phyloP scores from a whole-genome alignment of 2,888 invertebrate species.

The Pseudeuparius sepicola region DNA sequence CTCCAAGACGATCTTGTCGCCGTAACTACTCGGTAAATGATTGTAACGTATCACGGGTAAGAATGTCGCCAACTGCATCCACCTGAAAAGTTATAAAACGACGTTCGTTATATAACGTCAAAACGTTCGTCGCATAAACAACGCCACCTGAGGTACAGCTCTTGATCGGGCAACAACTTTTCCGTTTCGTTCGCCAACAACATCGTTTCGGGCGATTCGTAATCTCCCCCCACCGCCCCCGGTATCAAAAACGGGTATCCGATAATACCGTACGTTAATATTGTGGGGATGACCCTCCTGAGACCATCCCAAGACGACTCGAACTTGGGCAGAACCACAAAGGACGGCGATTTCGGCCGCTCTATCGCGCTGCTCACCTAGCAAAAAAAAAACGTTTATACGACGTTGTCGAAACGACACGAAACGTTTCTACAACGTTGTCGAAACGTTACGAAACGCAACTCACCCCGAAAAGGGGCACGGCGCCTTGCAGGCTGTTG shows the following conservation, averaged over 20 bases:
- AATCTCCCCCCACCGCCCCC: constrained; percentile 89
- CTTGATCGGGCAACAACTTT: constrained; percentile 58
- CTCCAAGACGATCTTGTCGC: constrained; percentile 62
- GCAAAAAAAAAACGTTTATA: no score
- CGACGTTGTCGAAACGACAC: no score
- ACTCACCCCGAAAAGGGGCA: no score
- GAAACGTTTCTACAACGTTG: no score
- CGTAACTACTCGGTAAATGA: constrained; percentile 80
- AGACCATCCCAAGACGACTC: constrained; percentile 76
- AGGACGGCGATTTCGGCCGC: constrained; percentile 74
- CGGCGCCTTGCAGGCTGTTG: constrained; percentile 48
- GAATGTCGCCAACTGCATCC: constrained; percentile 85
- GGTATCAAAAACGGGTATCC: constrained; percentile 92
- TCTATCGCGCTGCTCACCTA: constrained; percentile 77
- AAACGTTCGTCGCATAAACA: no score
- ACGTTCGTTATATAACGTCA: no score
- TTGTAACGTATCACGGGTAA: constrained; percentile 88
- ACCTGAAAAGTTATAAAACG: no score
- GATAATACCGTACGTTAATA: constrained; percentile 77
- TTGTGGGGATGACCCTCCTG: constrained; percentile 70
- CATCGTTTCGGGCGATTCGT: constrained; percentile 48
- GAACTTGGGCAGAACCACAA: constrained; percentile 76
- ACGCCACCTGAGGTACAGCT: constrained; percentile 75
- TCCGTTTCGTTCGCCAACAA: constrained; percentile 41
- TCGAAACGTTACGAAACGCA: no score